Conservation (phyloP, 2,113 vertebrate genomes). For the Girardinichthys multiradiatus region DNA sequence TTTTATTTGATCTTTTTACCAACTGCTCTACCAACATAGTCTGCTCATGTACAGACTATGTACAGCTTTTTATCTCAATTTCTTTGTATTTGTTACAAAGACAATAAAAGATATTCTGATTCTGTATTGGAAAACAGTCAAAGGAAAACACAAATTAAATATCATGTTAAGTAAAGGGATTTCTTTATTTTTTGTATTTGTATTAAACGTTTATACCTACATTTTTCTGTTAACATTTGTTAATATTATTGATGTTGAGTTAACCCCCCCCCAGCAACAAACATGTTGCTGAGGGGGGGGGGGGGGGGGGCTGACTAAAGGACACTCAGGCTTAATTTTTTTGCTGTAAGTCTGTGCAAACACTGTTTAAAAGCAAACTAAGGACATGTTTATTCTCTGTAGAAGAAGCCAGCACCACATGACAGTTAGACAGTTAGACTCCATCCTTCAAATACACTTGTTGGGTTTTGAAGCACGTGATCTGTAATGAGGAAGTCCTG, state of each 20-base stretch:
- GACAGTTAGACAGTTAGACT: constrained; percentile 4
- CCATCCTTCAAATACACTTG: constrained; percentile 3
- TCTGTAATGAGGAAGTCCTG: constrained; percentile 7
- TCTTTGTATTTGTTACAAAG: no score
- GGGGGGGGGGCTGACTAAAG: background rate
- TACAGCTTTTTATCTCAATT: no score
- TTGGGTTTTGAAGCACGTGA: constrained; percentile 33
- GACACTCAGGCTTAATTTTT: background rate
- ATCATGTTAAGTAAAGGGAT: background rate
- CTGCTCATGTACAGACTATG: no score
- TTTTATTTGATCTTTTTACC: no score
- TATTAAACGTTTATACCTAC: no score
- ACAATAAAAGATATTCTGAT: no score
- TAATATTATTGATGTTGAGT: background rate
- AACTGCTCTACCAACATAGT: no score
- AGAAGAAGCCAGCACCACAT: constrained; percentile 33
- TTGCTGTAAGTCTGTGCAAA: background rate
- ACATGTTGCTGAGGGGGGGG: background rate
- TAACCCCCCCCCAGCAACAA: background rate
- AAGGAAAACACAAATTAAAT: background rate
- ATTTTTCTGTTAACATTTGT: background rate
- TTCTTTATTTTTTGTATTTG: no score
- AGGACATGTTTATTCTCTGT: background rate
- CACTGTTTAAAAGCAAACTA: background rate
- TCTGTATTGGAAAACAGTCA: no score